Base-by-base conservation (phyloP, 2,113 vertebrate species). In the Emberiza fucata region DNA sequence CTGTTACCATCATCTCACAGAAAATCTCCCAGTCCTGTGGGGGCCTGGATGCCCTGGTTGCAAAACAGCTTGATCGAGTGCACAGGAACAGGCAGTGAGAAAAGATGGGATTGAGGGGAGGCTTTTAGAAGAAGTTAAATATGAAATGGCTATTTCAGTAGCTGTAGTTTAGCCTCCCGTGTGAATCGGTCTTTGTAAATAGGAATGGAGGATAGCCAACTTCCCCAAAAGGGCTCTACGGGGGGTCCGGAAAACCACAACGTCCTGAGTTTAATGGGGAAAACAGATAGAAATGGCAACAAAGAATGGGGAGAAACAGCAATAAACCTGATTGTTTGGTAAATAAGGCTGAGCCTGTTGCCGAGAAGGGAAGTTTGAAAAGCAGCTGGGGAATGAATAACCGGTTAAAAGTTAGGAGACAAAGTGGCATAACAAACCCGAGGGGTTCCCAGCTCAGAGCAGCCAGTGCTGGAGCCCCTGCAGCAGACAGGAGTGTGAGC, bases 281-380 rank as follows among this genome's bases (percentile, higher is more conserved):
- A 97, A 97, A 97, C 91, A 95, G 95, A 95, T 91, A 95, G 96
- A 97, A 97, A 94, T 92, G 65, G 92, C 51, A 88, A 97, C 96
- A 97, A 97, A 97, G 96, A 97, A 94, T 92, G 72, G 81, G 72
- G 89, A 93, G 88, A 94, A 97, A 97, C 95, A 94, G 96, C 86
- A 96, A 96, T 96, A 97, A 97, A 97, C 88, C 94, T 94, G 96
- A 97, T 97, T 96, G 94, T 97, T 96, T 97, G 88, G 96, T 97
- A 97, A 97, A 97, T 96, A 97, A 97, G 96, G 81, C 94, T 2
- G 6, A 92, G 91, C 68, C 76, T 93, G 91, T 93, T 92, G 91
- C 81, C 0, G 51, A 95, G 92, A 94, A 95, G 72, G 47, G 95
- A 86, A 81, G 92, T 95, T 94, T 95, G 92, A 96, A 97, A 97